A percentile compares a stretch with the other conserved stretches of the same genome.
Conservation (phyloP, 2,888 invertebrate species). For the Merodon equestris region DNA sequence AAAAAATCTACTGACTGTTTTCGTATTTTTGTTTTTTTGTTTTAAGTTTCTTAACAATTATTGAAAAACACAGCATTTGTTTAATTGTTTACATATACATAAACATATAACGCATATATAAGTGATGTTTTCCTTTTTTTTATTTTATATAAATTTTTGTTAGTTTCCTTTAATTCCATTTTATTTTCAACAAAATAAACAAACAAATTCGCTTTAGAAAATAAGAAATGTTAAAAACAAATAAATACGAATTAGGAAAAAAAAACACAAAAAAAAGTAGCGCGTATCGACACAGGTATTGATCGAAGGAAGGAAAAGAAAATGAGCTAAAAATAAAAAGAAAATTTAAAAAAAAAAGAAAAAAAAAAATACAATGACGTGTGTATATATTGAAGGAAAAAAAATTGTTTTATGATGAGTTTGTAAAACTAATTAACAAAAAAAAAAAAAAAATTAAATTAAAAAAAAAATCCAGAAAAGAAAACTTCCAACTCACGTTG, state of each 20-base stretch:
- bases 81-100: conserved; percentile 56
- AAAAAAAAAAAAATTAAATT: conserved; percentile 56
- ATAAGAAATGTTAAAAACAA: conserved; percentile 33
- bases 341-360: conserved; percentile 57
- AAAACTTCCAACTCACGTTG: conserved; percentile 44
- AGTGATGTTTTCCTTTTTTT: no score
- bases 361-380: conserved; percentile 11
- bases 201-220: conserved; percentile 49
- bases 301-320: conserved; percentile 18
- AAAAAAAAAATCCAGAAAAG: conserved; percentile 26
- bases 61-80: conserved; percentile 78
- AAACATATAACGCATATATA: no score
- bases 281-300: no score
- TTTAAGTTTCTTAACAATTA: conserved; percentile 70
- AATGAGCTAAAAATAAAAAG: conserved; percentile 67
- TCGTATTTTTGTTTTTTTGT: conserved; percentile 60
- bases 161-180: conserved; percentile 62
- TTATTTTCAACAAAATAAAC: conserved; percentile 6
- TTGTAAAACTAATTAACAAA: conserved; percentile 67
- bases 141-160: conserved; percentile 69
- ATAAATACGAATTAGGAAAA: conserved; percentile 47
- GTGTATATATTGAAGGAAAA: no score
- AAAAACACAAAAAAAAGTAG: conserved; percentile 18
- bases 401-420: conserved; percentile 15
- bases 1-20: conserved; percentile 27